phyloP scores from a whole-genome alignment of 2,113 vertebrate genomes.

The Sinosuthora webbiana region DNA sequence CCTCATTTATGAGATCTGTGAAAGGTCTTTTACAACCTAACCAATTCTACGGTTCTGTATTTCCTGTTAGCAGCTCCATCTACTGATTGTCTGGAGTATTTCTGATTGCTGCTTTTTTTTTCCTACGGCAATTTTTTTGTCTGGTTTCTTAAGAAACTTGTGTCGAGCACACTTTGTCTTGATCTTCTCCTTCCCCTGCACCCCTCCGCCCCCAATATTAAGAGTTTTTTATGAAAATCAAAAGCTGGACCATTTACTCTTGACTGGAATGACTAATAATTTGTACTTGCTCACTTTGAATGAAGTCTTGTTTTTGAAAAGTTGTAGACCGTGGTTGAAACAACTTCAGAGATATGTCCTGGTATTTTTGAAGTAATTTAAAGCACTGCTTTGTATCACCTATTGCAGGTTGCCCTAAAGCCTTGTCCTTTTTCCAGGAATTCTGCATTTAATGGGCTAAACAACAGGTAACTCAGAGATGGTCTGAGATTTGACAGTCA shows the following conservation, averaged over 20 bases:
- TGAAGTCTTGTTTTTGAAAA: background rate
- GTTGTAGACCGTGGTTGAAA: background rate
- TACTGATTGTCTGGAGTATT: constrained; percentile 13
- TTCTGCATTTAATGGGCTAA: background rate
- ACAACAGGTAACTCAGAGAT: background rate
- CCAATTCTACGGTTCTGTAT: background rate
- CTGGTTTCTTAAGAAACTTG: background rate
- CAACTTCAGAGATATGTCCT: background rate
- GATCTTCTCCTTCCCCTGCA: background rate
- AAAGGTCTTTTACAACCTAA: background rate
- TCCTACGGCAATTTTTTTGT: background rate
- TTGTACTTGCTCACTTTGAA: background rate
- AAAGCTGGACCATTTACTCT: background rate
- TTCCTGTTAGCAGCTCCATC: constrained; percentile 37
- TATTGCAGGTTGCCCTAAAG: background rate
- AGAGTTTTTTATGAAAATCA: background rate
- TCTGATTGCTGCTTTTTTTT: background rate
- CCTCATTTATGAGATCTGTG: background rate
- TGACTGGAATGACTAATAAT: background rate
- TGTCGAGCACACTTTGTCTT: background rate
- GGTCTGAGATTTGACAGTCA: background rate
- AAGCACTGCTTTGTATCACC: background rate
- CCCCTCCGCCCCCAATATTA: background rate
- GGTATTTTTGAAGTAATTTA: background rate
- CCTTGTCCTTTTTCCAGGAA: background rate